These are phyloP conservation scores for Saimiri boliviensis DNA, from an alignment of 2,113 vertebrate species.

Conservation along the genomic window DNA sequence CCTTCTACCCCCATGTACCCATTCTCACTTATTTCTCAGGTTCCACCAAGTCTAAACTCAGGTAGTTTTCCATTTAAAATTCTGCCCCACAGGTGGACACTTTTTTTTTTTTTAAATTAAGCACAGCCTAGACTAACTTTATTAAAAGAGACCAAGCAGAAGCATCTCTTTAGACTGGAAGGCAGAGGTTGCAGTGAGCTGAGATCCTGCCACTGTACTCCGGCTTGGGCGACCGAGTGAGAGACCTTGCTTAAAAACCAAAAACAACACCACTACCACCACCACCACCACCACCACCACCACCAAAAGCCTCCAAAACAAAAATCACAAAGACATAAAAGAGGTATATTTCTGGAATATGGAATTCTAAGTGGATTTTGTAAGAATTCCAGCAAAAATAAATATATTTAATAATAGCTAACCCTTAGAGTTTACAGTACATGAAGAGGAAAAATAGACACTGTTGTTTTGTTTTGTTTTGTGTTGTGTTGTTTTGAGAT, in stretches of 20 bases:
- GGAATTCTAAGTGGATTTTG: conserved; percentile 40
- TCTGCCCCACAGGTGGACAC: background rate
- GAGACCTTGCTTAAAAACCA: background rate
- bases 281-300: background rate
- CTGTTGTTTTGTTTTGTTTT: too few species aligned
- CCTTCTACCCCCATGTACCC: background rate
- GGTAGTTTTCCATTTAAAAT: background rate
- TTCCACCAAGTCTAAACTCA: background rate
- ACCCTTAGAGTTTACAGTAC: background rate
- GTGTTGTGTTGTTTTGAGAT: too few species aligned
- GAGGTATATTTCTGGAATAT: background rate
- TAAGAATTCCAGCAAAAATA: conserved; percentile 49
- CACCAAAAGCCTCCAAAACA: background rate
- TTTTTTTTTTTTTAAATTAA: background rate
- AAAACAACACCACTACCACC: background rate
- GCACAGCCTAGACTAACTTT: background rate
- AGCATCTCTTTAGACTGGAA: background rate
- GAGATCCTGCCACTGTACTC: too few species aligned
- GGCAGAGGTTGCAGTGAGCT: too few species aligned
- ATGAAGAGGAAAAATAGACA: background rate
- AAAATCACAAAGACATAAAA: background rate
- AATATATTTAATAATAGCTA: background rate
- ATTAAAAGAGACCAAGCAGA: conserved; percentile 22
- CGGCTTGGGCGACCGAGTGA: too few species aligned
- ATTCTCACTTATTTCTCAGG: background rate